phyloP scores from a whole-genome alignment of 2,888 invertebrate genomes.

The Eupithecia insigniata region DNA sequence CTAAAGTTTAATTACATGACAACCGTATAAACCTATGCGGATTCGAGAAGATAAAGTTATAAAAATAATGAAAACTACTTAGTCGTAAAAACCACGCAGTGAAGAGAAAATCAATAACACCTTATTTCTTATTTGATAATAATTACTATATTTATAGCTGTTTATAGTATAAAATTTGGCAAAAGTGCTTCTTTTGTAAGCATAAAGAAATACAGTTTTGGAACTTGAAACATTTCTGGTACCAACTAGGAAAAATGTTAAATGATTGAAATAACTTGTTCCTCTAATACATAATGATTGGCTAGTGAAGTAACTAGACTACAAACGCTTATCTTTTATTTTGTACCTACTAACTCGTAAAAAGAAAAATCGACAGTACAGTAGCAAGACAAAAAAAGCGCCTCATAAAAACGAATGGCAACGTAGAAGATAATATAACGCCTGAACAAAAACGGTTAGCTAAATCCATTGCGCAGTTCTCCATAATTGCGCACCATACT shows the following conservation, averaged over 20 bases:
- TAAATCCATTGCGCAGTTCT: background rate
- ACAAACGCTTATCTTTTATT: background rate
- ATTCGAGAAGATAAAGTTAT: background rate
- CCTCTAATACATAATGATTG: background rate
- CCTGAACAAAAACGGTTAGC: background rate
- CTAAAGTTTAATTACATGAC: slow-evolving; percentile 22
- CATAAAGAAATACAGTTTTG: too few species aligned
- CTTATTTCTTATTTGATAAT: too few species aligned
- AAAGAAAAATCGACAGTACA: too few species aligned
- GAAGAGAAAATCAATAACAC: too few species aligned
- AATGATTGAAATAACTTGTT: background rate
- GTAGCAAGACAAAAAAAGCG: background rate
- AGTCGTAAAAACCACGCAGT: background rate
- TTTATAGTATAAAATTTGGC: too few species aligned
- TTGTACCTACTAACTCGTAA: too few species aligned
- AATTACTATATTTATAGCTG: too few species aligned
- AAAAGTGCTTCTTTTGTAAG: too few species aligned
- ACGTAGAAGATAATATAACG: slow-evolving; percentile 6
- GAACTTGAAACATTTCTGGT: background rate
- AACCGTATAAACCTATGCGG: background rate
- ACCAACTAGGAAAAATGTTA: background rate
- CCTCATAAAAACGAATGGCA: slow-evolving; percentile 11
- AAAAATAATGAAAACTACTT: background rate
- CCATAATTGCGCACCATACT: too few species aligned
- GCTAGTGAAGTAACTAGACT: background rate